Conservation (phyloP, 2,888 invertebrate genomes). For the Orthosia incerta region DNA sequence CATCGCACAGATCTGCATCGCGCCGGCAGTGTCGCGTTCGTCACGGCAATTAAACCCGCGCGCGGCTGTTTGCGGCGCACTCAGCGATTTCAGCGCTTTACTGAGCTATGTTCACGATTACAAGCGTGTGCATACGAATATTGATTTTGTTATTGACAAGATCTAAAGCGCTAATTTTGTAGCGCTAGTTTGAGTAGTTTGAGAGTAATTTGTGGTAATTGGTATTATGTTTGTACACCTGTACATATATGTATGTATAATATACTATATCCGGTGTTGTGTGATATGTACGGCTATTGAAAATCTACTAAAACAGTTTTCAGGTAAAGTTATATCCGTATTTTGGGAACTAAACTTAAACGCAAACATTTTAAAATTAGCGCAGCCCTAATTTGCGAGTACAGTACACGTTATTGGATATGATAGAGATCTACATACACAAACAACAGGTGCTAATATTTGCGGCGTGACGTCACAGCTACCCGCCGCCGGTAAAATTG, state of each 20-base stretch:
- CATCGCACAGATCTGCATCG: background rate
- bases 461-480: slow-evolving; percentile 36
- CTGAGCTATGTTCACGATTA: slow-evolving; percentile 37
- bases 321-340: background rate
- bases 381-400: background rate
- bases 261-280: background rate
- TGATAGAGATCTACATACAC: slow-evolving; percentile 37
- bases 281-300: background rate
- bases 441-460: slow-evolving; percentile 47
- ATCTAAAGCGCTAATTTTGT: slow-evolving; percentile 29
- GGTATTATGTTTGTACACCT: background rate
- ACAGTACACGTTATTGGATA: slow-evolving; percentile 25
- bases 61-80: slow-evolving; percentile 39
- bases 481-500: slow-evolving; percentile 30
- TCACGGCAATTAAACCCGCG: slow-evolving; percentile 45
- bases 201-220: slow-evolving; percentile 1
- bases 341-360: background rate
- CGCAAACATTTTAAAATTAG: background rate
- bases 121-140: slow-evolving; percentile 27
- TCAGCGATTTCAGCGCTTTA: slow-evolving; percentile 48
- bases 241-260: background rate
- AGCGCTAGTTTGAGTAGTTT: slow-evolving; percentile 6
- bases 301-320: background rate
- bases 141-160: slow-evolving; percentile 35
- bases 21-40: slow-evolving; percentile 14